These are phyloP conservation scores for Orussus abietinus DNA, from an alignment of 1,140 invertebrate genomes.

Conservation along the genomic window DNA sequence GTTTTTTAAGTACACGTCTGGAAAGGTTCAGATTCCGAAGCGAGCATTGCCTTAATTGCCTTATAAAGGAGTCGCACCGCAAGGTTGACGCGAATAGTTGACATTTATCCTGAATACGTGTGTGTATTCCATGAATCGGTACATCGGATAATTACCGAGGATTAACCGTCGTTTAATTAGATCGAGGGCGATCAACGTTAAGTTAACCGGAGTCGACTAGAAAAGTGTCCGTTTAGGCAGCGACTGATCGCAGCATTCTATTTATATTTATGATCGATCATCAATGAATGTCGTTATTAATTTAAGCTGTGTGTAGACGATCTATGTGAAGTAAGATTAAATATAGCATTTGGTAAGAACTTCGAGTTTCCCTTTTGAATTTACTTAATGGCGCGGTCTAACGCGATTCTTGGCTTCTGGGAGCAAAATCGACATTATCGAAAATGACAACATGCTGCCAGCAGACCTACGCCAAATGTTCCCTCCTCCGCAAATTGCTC, in stretches of 20 bases:
- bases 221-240: not conserved
- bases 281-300: slow-evolving; percentile 27
- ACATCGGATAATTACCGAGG: too few species aligned
- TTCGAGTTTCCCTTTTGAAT: not conserved
- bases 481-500: too few species aligned
- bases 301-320: slow-evolving; percentile 22
- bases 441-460: too few species aligned
- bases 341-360: not conserved
- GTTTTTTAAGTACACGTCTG: not conserved
- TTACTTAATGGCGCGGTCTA: not conserved
- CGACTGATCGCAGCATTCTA: slow-evolving; percentile 11
- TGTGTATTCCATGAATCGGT: slow-evolving; percentile 8
- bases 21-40: too few species aligned
- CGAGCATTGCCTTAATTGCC: too few species aligned
- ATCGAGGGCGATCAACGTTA: too few species aligned
- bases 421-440: too few species aligned
- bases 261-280: slow-evolving; percentile 31
- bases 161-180: too few species aligned
- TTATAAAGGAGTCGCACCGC: too few species aligned
- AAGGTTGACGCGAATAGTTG: too few species aligned
- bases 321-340: slow-evolving; percentile 10
- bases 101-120: slow-evolving; percentile 1
- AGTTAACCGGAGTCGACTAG: not conserved
- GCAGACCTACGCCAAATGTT: too few species aligned
- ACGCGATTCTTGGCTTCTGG: too few species aligned